phyloP scores from a whole-genome alignment of 2,797 vertebrate genomes.

The Spea hammondii region DNA sequence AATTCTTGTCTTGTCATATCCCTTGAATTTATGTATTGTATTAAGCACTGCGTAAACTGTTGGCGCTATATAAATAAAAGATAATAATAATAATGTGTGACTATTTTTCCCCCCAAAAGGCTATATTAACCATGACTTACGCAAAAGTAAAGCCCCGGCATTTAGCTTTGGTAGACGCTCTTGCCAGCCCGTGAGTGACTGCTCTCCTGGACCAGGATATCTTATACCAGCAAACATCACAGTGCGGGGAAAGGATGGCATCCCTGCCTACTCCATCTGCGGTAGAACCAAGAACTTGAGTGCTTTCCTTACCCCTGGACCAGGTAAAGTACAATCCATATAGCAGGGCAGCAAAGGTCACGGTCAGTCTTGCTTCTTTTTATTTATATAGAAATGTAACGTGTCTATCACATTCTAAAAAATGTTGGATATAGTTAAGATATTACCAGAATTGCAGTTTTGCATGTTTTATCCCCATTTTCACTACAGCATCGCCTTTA shows the following conservation, averaged over 20 bases:
- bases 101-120: slow-evolving; percentile 49
- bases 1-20: too few relatives aligned
- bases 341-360: not conserved
- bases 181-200: slow-evolving; percentile 24
- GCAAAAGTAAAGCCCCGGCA: slow-evolving; percentile 75
- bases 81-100: too few relatives aligned
- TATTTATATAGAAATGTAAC: too few relatives aligned
- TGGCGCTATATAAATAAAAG: too few relatives aligned
- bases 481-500: too few relatives aligned
- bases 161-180: slow-evolving; percentile 78
- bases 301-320: slow-evolving; percentile 72
- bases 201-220: slow-evolving; percentile 79
- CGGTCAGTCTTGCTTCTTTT: too few relatives aligned
- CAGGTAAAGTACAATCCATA: slow-evolving; percentile 65
- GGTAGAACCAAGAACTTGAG: slow-evolving; percentile 66
- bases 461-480: too few relatives aligned
- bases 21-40: too few relatives aligned
- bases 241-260: slow-evolving; percentile 63
- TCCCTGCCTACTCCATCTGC: slow-evolving; percentile 77
- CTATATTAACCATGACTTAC: slow-evolving; percentile 71
- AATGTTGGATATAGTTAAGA: too few relatives aligned
- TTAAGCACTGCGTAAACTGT: too few relatives aligned
- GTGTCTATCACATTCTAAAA: too few relatives aligned
- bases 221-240: slow-evolving; percentile 76
- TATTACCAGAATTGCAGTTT: too few relatives aligned